Evolutionary conservation across 2,888 invertebrate species (phyloP), one percentile per base, ranked within the genome.

Genomic region (Cosmorhoe ocellata): DNA sequence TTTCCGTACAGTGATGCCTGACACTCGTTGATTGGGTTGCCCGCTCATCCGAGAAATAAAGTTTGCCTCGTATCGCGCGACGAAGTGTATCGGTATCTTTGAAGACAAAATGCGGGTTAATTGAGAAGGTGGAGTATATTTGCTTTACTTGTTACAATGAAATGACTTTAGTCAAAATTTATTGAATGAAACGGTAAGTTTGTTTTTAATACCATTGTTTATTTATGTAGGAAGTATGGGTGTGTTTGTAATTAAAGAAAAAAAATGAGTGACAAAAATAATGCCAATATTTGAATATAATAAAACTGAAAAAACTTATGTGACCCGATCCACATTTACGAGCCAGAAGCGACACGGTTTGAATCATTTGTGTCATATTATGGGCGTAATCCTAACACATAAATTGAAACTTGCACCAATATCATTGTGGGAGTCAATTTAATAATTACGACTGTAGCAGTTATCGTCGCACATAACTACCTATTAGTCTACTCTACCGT

Each of bases 11-110:
- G 66, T 74, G 77, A 78, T 75, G 69, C 62, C 63, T 74, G 74
- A 75, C 78, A 71, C 76, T 76, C 81, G 76, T 80, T 85, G 84
- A 84, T 84, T 83, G 80, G 79, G 68, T 71, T 64, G 74, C 50
- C 61, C 76, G 69, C 58, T 79, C 76, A 67, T 56, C 77, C 81
- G 79, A 69, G 73, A 83, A 81, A 83, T 80, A 83, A 83, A 82
- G 74, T 84, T 80, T 59, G 59, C 66, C 67, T 70, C 64, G 64
- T 64, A 65, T 58, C 53, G 33, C 40, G 30, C 28, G 43, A 52
- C 14, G 50, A 53, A 44, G 45, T 50, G 61, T 46, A 49, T 31
- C 46, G 54, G 38, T 37, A 48, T 44, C 41, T 50, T 36, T 28
- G 31, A 36, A 32, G 28, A 37, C 26, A 30, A 44, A 18, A 44